Percentiles rank a stretch among this genome's conserved stretches.
Conservation (phyloP, 2,797 vertebrate genomes). For the Coreius guichenoti region DNA sequence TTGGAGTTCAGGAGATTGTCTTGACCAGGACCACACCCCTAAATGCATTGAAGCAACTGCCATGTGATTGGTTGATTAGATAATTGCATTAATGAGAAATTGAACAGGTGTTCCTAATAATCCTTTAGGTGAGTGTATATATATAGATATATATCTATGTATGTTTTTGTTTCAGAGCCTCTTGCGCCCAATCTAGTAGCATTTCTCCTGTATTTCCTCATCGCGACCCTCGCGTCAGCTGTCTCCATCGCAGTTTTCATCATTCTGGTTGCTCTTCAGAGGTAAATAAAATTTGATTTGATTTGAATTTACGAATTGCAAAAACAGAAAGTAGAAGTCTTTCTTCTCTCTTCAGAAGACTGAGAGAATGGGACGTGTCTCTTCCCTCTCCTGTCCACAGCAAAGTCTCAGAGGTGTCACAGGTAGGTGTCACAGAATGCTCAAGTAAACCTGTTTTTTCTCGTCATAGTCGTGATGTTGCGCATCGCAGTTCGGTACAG, state of each 20-base stretch:
- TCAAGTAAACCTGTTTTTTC: no score
- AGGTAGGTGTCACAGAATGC: conserved; percentile 33
- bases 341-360: conserved; percentile 39
- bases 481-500: no score
- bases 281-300: neutral
- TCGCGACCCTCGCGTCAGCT: neutral
- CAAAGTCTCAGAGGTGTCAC: conserved; percentile 54
- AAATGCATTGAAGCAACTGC: no score
- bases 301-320: neutral
- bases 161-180: conserved; percentile 29
- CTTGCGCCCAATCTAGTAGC: neutral
- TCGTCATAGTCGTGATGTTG: no score
- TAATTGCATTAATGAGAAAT: no score
- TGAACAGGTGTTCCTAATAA: no score
- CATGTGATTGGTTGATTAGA: no score
- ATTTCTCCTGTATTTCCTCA: conserved; percentile 32
- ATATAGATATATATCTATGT: no score
- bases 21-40: no score
- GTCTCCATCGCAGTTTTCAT: conserved; percentile 24
- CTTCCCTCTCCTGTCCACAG: conserved; percentile 62
- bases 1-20: no score
- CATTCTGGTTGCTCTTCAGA: conserved; percentile 30
- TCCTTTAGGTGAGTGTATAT: no score
- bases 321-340: neutral
- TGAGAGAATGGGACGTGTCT: conserved; percentile 54